Conservation (phyloP, 2,797 vertebrate genomes). For the Megaceryle alcyon region DNA sequence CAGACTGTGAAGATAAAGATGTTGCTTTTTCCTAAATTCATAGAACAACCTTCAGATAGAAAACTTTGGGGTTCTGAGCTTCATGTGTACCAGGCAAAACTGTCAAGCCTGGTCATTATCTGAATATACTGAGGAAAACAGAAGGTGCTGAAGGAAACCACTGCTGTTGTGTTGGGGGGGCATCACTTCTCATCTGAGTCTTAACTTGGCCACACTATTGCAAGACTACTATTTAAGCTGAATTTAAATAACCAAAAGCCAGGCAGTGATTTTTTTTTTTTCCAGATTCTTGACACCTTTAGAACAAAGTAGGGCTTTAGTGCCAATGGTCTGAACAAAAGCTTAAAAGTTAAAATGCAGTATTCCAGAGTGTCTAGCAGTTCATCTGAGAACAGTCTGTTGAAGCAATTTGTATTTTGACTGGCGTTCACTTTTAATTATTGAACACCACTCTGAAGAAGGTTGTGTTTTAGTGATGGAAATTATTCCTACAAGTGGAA, state of each 20-base stretch:
- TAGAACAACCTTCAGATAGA: not conserved
- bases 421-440: not conserved
- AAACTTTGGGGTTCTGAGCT: not conserved
- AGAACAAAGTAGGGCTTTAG: not conserved
- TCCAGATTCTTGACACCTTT: not conserved
- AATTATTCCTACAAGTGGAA: not conserved
- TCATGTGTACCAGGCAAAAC: not conserved
- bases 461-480: not conserved
- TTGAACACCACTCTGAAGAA: not conserved
- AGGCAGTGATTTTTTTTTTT: not conserved
- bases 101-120: not conserved
- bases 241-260: slow-evolving; percentile 7
- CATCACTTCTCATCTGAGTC: not conserved
- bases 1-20: not conserved
- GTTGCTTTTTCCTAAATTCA: not conserved
- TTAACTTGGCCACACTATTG: not conserved
- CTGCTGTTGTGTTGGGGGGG: not conserved
- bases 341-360: not conserved
- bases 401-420: not conserved
- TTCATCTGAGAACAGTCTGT: not conserved
- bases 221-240: not conserved
- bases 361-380: not conserved
- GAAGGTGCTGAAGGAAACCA: not conserved
- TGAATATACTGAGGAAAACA: not conserved
- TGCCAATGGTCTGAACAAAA: not conserved